Conservation (phyloP, 2,797 vertebrate species). For the Xenopus petersii region DNA sequence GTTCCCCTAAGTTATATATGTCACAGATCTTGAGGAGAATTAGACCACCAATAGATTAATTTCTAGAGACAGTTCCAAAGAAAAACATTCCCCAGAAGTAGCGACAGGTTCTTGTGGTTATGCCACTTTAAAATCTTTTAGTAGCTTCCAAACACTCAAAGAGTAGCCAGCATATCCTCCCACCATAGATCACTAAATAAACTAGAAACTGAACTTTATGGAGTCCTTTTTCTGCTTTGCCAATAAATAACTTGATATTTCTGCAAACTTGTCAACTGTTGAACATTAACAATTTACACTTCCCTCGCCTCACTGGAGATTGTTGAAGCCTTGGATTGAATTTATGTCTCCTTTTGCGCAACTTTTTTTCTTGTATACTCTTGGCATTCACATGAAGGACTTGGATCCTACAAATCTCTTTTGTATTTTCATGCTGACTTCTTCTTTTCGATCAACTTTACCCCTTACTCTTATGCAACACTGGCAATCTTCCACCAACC, state of each 20-base stretch:
- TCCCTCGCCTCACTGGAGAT: slow-evolving; percentile 6
- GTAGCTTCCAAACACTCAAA: not conserved
- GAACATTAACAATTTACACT: slow-evolving; percentile 24
- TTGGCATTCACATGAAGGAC: slow-evolving; percentile 45
- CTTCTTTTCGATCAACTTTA: slow-evolving; percentile 46
- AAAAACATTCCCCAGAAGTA: no score
- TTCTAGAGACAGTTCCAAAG: no score
- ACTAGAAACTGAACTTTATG: not conserved
- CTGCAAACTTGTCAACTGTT: slow-evolving; percentile 22
- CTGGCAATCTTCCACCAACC: slow-evolving; percentile 40
- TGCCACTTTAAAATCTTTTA: no score
- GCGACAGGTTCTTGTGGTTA: no score
- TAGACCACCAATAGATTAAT: not conserved
- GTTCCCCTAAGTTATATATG: not conserved
- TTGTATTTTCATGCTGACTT: slow-evolving; percentile 33
- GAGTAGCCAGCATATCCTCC: not conserved
- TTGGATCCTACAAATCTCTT: slow-evolving; percentile 49
- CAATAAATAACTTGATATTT: slow-evolving; percentile 40
- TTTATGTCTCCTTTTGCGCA: not conserved
- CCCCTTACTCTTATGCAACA: slow-evolving; percentile 17
- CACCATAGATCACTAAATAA: not conserved
- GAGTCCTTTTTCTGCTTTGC: not conserved
- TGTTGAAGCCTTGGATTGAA: not conserved
- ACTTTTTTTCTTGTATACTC: slow-evolving; percentile 14
- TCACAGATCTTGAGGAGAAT: not conserved